phyloP scores from a whole-genome alignment of 1,140 invertebrate species.

The Zelostemma sp. region DNA sequence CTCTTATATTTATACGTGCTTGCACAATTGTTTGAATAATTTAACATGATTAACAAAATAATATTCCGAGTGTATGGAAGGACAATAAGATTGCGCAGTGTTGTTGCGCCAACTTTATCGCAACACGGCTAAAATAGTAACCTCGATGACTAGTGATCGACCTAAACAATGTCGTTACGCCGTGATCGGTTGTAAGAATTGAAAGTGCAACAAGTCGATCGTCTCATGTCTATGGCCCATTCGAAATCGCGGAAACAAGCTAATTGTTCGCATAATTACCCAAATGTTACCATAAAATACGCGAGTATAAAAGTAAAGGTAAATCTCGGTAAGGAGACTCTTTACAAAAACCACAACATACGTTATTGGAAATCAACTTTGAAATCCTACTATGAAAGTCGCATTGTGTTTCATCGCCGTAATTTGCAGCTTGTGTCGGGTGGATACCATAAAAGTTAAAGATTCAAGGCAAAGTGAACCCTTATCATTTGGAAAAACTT shows the following conservation, averaged over 20 bases:
- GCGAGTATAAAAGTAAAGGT: constrained; percentile 35
- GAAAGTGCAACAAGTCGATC: constrained; percentile 25
- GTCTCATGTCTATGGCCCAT: not conserved
- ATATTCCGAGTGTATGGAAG: no score
- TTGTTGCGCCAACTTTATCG: no score
- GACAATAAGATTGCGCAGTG: no score
- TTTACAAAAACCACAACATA: not conserved
- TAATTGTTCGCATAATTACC: constrained; percentile 36
- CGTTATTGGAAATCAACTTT: not conserved
- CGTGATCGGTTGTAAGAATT: constrained; percentile 17
- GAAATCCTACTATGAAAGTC: constrained; percentile 15
- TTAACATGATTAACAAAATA: no score
- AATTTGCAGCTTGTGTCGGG: constrained; percentile 19
- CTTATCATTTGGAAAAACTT: constrained; percentile 21
- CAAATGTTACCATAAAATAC: constrained; percentile 19
- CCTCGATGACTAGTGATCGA: constrained; percentile 39
- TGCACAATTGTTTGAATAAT: no score
- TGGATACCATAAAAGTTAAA: constrained; percentile 22
- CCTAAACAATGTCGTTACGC: constrained; percentile 38
- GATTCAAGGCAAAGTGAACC: constrained; percentile 25
- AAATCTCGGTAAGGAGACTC: constrained; percentile 2
- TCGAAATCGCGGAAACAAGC: constrained; percentile 20
- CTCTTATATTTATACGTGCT: no score
- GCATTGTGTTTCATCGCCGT: constrained; percentile 11
- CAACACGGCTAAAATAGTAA: constrained; percentile 14